phyloP scores from a whole-genome alignment of 1,140 invertebrate genomes.

The Heterodera carotae region DNA sequence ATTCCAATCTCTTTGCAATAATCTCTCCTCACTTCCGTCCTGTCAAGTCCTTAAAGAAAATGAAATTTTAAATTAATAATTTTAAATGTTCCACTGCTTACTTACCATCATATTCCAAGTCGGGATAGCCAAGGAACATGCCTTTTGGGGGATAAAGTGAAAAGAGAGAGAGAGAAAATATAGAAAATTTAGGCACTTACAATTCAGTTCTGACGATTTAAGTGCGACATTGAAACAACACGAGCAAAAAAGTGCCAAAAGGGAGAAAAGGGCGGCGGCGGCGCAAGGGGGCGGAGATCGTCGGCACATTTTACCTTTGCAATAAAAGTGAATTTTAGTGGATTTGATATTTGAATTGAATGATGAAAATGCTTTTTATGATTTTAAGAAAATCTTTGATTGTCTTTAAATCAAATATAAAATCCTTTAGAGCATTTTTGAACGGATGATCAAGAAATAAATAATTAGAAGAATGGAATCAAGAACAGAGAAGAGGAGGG shows the following conservation, averaged over 20 bases:
- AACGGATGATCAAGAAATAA: neutral
- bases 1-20: neutral
- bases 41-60: slow-evolving; percentile 44
- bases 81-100: neutral
- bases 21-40: slow-evolving; percentile 55
- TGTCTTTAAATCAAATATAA: neutral
- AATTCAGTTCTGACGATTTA: slow-evolving; percentile 39
- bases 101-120: slow-evolving; percentile 64
- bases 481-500: neutral
- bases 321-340: neutral
- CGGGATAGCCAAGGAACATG: slow-evolving; percentile 65
- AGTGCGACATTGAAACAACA: neutral
- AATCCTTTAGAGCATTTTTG: neutral
- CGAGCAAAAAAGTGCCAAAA: neutral
- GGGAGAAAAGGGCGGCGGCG: neutral
- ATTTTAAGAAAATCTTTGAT: neutral
- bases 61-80: neutral
- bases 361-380: no score
- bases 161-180: neutral
- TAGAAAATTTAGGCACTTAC: slow-evolving; percentile 2
- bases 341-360: no score
- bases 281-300: neutral
- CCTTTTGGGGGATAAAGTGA: slow-evolving; percentile 70
- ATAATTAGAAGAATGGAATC: neutral
- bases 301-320: slow-evolving; percentile 3